Evolutionary conservation across 2,113 vertebrate species (phyloP), one percentile per base, ranked within the genome.

Genomic region (Cisticola juncidis): DNA sequence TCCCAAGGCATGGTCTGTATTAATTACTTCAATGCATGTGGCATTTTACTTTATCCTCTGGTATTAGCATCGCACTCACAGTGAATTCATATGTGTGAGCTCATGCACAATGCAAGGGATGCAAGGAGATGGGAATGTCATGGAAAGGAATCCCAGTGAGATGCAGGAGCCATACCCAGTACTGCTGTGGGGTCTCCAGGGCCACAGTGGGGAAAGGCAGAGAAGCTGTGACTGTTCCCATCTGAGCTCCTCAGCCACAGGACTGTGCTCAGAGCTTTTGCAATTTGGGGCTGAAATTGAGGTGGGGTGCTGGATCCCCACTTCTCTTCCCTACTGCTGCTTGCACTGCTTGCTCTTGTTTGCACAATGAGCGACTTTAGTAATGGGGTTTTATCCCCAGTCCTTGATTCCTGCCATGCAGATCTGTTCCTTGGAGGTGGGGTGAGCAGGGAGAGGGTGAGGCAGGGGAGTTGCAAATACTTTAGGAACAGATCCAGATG

Each of bases 21-120:
- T 69, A 31, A 62, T 53, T 29, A 24, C 33, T 51, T 22, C 29
- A 12, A 3, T 16, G 47, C 24, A 20, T 0, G 1, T 38, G 51
- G 44, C 18, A 6, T 48, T 56, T 64, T 57, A 19, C 22, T 53
- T 81, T 64, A 66, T 51, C 60, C 25, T 88, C 50, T 45, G 53
- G 10, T 58, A 51, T 82, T 64, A 36, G 54, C 0, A 0, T 42
- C 48, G 24, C 0, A 6, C 15, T 33, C 5, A 0, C 16, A 1
- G 24, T 62, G 35, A 22, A 56, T 73, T 64, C 10, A 1, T 7
- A 47, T 1, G 1, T 28, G 20, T 6, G 15, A 73, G 53, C 38
- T 68, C 2, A 3, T 42, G 68, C 44, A 13, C 9, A 3, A 5
- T 45, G 29, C 15, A 25, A 25, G 42, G 57, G 38, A 9, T 35